Conservation (phyloP, 1,140 invertebrate genomes). For the Leptinotarsa undecemlineata region DNA sequence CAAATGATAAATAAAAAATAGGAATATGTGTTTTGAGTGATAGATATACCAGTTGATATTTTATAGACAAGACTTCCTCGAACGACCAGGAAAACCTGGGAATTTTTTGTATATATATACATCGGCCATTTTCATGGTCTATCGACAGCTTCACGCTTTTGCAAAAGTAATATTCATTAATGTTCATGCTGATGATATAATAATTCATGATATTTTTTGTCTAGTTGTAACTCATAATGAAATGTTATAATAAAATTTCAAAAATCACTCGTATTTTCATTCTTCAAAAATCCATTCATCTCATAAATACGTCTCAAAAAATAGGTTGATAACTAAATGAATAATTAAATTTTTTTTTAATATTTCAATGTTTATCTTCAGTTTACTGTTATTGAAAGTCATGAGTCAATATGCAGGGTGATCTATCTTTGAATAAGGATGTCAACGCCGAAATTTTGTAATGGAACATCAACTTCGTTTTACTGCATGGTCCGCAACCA, state of each 20-base stretch:
- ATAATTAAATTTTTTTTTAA: too few species aligned
- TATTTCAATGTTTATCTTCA: too few species aligned
- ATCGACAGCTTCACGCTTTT: conserved; percentile 44
- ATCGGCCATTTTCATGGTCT: conserved; percentile 47
- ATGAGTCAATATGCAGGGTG: too few species aligned
- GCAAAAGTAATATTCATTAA: conserved; percentile 22
- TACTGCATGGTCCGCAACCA: too few species aligned
- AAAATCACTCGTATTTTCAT: background rate
- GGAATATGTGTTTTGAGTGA: conserved; percentile 28
- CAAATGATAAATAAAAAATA: conserved; percentile 29
- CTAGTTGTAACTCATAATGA: conserved; percentile 21
- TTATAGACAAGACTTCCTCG: conserved; percentile 27
- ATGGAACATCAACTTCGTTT: too few species aligned
- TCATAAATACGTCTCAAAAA: too few species aligned
- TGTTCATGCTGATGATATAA: conserved; percentile 14
- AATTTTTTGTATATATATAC: conserved; percentile 50
- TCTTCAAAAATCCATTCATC: background rate
- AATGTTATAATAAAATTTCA: conserved; percentile 11
- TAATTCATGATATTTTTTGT: conserved; percentile 19
- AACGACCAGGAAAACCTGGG: conserved; percentile 45
- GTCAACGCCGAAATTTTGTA: too few species aligned
- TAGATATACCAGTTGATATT: conserved; percentile 26
- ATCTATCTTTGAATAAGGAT: too few species aligned
- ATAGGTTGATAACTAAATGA: too few species aligned
- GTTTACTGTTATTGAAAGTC: too few species aligned